These are phyloP conservation scores for Artibeus lituratus DNA, from an alignment of 2,797 vertebrate genomes.

Conservation along the genomic window DNA sequence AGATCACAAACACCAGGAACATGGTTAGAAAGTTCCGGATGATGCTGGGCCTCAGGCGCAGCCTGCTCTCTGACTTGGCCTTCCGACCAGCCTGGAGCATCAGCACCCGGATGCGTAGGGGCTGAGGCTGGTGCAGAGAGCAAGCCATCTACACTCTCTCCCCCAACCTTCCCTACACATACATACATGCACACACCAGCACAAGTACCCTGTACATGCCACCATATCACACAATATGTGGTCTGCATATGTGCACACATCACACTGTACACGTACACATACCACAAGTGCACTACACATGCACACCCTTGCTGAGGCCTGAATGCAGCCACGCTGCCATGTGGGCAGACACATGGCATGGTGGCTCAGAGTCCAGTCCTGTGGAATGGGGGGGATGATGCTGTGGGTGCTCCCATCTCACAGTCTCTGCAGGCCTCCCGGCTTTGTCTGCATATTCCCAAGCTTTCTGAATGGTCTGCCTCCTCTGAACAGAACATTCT, in stretches of 20 bases:
- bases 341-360: too few species aligned
- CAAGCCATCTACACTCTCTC: not conserved
- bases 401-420: not conserved
- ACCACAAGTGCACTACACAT: too few species aligned
- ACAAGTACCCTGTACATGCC: not conserved
- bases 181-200: rapidly evolving
- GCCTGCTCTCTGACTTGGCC: constrained; percentile 85
- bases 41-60: constrained; percentile 84
- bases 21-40: constrained; percentile 91
- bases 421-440: not conserved
- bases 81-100: constrained; percentile 88
- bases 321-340: not conserved
- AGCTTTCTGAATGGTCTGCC: not conserved
- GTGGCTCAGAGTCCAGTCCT: not conserved
- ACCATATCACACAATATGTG: not conserved
- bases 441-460: not conserved
- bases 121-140: not conserved
- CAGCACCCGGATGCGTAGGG: constrained; percentile 88
- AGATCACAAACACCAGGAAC: constrained; percentile 92
- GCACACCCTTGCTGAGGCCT: not conserved
- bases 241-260: not conserved
- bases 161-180: not conserved
- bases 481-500: not conserved
- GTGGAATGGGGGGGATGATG: too few species aligned
- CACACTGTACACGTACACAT: not conserved